Conservation (phyloP, 2,113 vertebrate genomes). For the Psittacula cyanocephala region DNA sequence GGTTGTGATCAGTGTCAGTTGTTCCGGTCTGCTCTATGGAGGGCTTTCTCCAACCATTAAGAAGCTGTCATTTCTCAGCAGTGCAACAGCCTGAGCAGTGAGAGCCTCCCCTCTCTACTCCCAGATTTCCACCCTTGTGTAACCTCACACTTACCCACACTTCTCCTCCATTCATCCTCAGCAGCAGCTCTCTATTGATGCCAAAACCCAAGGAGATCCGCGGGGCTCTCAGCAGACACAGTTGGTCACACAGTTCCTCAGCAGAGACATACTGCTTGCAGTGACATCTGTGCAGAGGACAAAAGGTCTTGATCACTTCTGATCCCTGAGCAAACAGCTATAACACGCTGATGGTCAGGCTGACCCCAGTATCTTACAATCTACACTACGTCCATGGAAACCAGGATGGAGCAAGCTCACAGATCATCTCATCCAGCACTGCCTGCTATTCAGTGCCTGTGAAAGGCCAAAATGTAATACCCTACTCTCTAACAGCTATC, state of each 20-base stretch:
- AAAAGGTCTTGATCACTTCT: not conserved
- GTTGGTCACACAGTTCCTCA: conserved; percentile 86
- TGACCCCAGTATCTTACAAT: not conserved
- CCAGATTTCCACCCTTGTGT: not conserved
- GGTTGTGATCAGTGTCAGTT: not conserved
- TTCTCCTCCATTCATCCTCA: conserved; percentile 66
- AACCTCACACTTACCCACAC: conserved; percentile 7
- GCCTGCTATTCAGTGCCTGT: not conserved
- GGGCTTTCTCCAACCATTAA: not conserved
- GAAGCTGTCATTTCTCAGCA: not conserved
- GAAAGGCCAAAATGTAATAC: not conserved
- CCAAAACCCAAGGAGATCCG: conserved; percentile 75
- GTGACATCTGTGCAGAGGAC: conserved; percentile 73
- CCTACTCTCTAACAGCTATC: not conserved
- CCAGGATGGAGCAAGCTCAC: not conserved
- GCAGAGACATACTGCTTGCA: conserved; percentile 83
- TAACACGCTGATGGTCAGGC: not conserved
- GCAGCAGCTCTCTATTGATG: conserved; percentile 74
- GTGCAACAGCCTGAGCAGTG: not conserved
- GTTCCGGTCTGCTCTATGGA: not conserved
- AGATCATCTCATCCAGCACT: not conserved
- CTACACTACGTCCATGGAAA: not conserved
- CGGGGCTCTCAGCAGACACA: conserved; percentile 81
- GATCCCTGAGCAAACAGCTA: not conserved
- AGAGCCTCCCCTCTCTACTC: not conserved